A percentile compares a stretch with the other conserved stretches of the same genome.
These are phyloP conservation scores for Botia kubotai DNA, from an alignment of 2,797 vertebrate genomes.

Conservation along the genomic window DNA sequence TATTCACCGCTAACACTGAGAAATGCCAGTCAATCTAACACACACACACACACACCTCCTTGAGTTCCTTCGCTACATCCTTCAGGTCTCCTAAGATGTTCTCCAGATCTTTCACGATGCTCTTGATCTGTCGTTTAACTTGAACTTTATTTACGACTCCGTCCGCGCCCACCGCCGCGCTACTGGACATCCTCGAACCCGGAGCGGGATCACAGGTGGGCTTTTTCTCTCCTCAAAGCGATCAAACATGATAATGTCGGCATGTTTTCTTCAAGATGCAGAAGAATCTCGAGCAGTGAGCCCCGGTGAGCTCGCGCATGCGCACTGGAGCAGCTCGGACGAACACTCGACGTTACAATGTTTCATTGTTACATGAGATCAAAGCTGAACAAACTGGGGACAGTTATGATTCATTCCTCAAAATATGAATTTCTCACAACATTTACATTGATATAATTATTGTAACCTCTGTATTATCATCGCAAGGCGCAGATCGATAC, in stretches of 20 bases:
- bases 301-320: conserved; percentile 82
- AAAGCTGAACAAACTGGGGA: background rate
- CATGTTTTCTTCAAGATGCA: conserved; percentile 76
- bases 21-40: background rate
- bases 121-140: conserved; percentile 98
- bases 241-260: conserved; percentile 64
- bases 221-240: conserved; percentile 72
- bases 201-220: conserved; percentile 68
- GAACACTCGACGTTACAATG: background rate
- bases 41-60: conserved; percentile 87
- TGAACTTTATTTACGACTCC: conserved; percentile 90
- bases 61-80: conserved; percentile 98
- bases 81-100: conserved; percentile 96
- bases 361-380: background rate
- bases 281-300: conserved; percentile 63
- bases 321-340: conserved; percentile 75
- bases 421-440: background rate
- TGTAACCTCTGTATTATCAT: too few relatives aligned
- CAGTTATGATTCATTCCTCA: background rate
- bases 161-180: conserved; percentile 74
- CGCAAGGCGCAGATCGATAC: too few relatives aligned
- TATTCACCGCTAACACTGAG: background rate
- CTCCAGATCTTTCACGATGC: conserved; percentile 96
- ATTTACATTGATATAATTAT: background rate
- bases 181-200: conserved; percentile 84